These are phyloP conservation scores for Drosophila sordidula DNA, from an alignment of 2,888 invertebrate species.

Conservation along the genomic window DNA sequence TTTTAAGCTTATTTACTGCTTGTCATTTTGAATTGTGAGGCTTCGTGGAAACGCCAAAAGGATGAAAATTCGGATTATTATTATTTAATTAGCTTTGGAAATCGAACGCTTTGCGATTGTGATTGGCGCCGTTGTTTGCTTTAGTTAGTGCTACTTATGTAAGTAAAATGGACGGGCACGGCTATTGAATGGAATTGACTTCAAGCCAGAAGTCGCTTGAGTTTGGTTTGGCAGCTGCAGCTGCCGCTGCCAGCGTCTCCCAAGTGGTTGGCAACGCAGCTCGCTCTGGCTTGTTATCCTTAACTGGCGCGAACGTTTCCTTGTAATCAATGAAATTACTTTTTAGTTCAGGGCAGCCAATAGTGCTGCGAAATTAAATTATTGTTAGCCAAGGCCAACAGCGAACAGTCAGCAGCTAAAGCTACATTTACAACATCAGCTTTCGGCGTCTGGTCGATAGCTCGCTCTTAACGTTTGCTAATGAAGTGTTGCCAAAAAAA, in stretches of 20 bases:
- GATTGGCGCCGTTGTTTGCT: constrained; percentile 49
- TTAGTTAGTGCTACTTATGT: constrained; percentile 47
- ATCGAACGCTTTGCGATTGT: constrained; percentile 47
- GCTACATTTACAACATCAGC: constrained; percentile 7
- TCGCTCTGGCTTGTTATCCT: constrained; percentile 60
- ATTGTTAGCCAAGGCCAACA: constrained; percentile 54
- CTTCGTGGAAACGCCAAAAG: neutral
- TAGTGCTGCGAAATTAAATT: constrained; percentile 74
- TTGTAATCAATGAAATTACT: constrained; percentile 79
- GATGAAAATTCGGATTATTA: neutral
- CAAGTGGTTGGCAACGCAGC: constrained; percentile 58
- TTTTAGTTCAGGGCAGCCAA: constrained; percentile 71
- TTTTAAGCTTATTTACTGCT: too few relatives aligned
- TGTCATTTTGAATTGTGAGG: neutral
- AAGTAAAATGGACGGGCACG: constrained; percentile 15
- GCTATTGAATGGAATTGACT: too few relatives aligned
- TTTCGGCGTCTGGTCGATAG: constrained; percentile 20
- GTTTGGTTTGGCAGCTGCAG: constrained; percentile 7
- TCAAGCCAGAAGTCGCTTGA: constrained; percentile 26
- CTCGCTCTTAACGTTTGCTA: constrained; percentile 67
- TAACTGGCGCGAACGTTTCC: constrained; percentile 27
- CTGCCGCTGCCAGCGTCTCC: constrained; percentile 39
- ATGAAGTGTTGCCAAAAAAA: constrained; percentile 77
- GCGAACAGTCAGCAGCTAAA: constrained; percentile 14
- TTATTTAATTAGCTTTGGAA: constrained; percentile 37